Base-by-base conservation (phyloP, 2,888 invertebrate genomes). In the Noctua comes region DNA sequence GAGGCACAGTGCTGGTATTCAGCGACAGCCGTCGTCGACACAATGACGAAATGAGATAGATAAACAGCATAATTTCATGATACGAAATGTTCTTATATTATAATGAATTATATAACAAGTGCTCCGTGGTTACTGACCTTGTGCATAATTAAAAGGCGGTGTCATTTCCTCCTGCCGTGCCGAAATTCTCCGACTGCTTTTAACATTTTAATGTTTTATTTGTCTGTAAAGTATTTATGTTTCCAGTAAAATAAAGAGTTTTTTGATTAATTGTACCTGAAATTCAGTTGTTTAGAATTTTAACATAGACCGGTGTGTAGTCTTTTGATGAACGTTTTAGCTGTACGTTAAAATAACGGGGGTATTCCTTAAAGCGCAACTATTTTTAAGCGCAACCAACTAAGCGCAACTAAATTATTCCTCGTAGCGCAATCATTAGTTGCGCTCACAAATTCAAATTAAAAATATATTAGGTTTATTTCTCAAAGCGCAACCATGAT, bases 201-300 rank as follows among this genome's bases (percentile, higher is more conserved):
- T 54, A 40, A 65, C 0, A 65, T 80, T 71, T 79, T 24, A 46
- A 70, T 70, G 46, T 79, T 78, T 72, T 57, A 51, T 71, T 80
- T 16, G 13, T 31, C 54, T 40, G 54, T 31, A 21, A 21, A 31
- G 48, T 54, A 21, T 43, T 43, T 77, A 24, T 51, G 31, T 68
- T 68, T 48, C 13, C 0, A 31, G n/a, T 65, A 11, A 27, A 75
- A 76, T 40, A 48, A 11, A 2, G 73, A 6, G 18, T 72, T n/a
- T 27, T n/a, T 27, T n/a, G n/a, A 43, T 24, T 10, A 40, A 43
- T 40, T 13, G 65, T 66, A 1, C 65, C 16, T 43, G 7, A 1
- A 65, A n/a, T 43, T n/a, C 3, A n/a, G n/a, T 16, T 66, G n/a
- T 43, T 43, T 7, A 66, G 16, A 66, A 40, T 13, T 65, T 40